Base-by-base conservation (phyloP, 2,113 vertebrate genomes). In the Sinocyclocheilus anophthalmus region DNA sequence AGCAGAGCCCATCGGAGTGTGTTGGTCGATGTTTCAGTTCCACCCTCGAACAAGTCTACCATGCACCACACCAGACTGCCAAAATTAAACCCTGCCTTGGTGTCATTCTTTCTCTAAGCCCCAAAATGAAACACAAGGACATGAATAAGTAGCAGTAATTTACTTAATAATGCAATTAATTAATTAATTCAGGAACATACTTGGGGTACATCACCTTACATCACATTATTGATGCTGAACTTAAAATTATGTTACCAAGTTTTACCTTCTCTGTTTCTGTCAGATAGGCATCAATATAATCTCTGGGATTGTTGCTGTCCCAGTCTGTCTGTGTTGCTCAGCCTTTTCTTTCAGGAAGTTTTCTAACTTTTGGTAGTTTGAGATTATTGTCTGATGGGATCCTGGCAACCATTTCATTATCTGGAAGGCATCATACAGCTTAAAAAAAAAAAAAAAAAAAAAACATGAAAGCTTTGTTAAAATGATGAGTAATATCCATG, bases 21-120 rank as follows among this genome's bases (percentile, higher is more conserved):
- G 26, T 94, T 95, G 1, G 97, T 93, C 0, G 92, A 87, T 11
- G 97, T 94, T 92, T 99, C 97, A 3, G 97, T 97, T 4, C 97
- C 97, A 0, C 97, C 97, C 91, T 98, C 96, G 59, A 98, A 91
- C 88, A 99, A 93, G 90, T 99, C 97, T 0, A 98, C 94, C 7
- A 89, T 92, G 76, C 95, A 96, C 63, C 96, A 90, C 3, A 95
- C 82, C 83, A 96, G 57, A 63, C 95, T 94, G 18, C 94, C 95
- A 2, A 94, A 91, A 0, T 94, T 93, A 89, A 96, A 97, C 7
- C 91, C 92, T 45, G 88, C 89, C 7, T 72, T 11, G 0, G 84
- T 83, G 45, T 94, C 89, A 70, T 67, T 63, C 85, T 85, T 87
- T 10, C 85, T 90, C 92, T 93, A 61, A n/a, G 59, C 10, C 55